Evolutionary conservation across 2,797 vertebrate species (phyloP).

Genomic region (Limosa lapponica): DNA sequence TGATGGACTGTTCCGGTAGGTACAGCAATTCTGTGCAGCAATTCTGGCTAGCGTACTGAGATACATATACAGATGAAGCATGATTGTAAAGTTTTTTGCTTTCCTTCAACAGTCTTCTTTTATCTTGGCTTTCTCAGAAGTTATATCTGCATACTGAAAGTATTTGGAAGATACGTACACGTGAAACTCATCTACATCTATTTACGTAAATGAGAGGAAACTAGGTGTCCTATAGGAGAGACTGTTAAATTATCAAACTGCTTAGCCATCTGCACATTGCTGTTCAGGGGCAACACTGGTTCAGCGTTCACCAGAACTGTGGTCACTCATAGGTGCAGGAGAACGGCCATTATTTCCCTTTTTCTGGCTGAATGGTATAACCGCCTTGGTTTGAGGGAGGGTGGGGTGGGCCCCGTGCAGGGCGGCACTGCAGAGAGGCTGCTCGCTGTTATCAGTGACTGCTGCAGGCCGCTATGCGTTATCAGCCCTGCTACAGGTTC

Average conservation of each 20-base stretch:
- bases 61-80: neutral
- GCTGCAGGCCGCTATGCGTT: neutral
- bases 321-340: neutral
- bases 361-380: neutral
- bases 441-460: neutral
- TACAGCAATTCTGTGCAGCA: neutral
- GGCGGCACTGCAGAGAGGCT: neutral
- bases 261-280: neutral
- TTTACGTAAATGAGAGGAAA: neutral
- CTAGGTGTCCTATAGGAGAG: neutral
- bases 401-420: neutral
- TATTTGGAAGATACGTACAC: neutral
- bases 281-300: neutral
- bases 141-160: neutral
- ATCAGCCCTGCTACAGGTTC: neutral
- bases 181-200: neutral
- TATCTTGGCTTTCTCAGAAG: neutral
- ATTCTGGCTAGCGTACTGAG: neutral
- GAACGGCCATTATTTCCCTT: neutral
- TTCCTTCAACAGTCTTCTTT: neutral
- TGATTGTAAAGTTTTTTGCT: fast-evolving
- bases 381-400: neutral
- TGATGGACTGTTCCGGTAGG: neutral
- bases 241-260: neutral
- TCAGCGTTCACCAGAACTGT: neutral